phyloP scores from a whole-genome alignment of 2,888 invertebrate species.

The Amblyjoppa proteus region DNA sequence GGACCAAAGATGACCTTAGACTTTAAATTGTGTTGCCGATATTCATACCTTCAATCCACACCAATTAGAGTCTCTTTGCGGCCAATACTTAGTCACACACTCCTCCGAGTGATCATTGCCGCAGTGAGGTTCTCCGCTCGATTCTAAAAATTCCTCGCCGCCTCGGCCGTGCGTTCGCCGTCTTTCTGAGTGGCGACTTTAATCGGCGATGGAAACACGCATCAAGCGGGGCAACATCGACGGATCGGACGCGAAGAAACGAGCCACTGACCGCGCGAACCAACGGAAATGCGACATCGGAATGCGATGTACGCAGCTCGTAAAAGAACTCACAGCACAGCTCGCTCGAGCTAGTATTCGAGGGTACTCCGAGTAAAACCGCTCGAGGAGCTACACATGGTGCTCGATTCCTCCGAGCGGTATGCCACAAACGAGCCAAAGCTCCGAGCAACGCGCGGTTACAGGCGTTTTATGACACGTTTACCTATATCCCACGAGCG shows the following conservation, averaged over 20 bases:
- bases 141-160: constrained; percentile 31
- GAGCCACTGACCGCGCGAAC: background rate
- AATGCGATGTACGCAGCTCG: constrained; percentile 33
- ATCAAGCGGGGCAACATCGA: background rate
- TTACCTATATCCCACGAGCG: constrained; percentile 72
- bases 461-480: constrained; percentile 71
- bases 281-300: constrained; percentile 25
- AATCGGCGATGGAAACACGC: background rate
- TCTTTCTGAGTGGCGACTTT: background rate
- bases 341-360: background rate
- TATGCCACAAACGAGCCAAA: constrained; percentile 23
- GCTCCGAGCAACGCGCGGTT: constrained; percentile 5
- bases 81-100: too few species aligned
- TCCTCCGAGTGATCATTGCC: background rate
- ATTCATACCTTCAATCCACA: too few species aligned
- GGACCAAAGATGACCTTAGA: too few species aligned
- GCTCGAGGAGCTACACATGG: background rate
- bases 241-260: background rate
- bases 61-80: too few species aligned
- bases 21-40: too few species aligned
- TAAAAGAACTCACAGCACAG: background rate
- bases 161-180: too few species aligned
- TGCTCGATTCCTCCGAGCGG: constrained; percentile 15
- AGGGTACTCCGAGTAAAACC: background rate
- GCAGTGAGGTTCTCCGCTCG: constrained; percentile 18